phyloP scores from a whole-genome alignment of 2,797 vertebrate genomes.

The Thripadectes ignobilis region DNA sequence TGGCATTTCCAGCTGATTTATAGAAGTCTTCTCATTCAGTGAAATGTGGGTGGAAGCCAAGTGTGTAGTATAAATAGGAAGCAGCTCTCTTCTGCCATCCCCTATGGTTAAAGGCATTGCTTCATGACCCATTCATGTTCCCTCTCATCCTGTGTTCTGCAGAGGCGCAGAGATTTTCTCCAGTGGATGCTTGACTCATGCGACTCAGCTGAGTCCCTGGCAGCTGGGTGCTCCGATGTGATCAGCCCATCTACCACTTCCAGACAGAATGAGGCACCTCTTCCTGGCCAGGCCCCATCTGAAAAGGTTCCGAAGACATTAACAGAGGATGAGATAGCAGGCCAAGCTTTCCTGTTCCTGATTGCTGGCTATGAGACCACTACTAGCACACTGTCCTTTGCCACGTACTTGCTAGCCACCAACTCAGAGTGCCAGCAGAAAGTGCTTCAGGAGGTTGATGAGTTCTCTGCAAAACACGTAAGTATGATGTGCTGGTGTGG shows the following conservation, averaged over 20 bases:
- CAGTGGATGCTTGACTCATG: conserved; percentile 89
- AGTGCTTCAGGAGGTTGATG: conserved; percentile 86
- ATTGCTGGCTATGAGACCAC: conserved; percentile 91
- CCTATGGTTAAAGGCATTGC: background rate
- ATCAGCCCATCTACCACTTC: conserved; percentile 62
- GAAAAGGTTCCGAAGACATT: conserved; percentile 72
- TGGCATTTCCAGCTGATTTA: background rate
- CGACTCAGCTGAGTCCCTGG: conserved; percentile 25
- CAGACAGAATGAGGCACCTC: background rate
- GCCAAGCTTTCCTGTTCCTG: conserved; percentile 91
- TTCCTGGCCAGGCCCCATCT: background rate
- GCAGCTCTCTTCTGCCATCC: background rate
- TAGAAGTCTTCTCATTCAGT: accelerated
- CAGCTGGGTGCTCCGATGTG: conserved; percentile 74
- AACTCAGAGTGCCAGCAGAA: conserved; percentile 84
- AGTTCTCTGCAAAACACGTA: conserved; percentile 85
- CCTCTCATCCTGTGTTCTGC: background rate
- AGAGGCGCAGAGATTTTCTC: conserved; percentile 91
- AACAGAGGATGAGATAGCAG: conserved; percentile 89
- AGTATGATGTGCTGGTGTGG: conserved; percentile 61
- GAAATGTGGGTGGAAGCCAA: background rate
- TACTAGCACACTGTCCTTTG: conserved; percentile 87
- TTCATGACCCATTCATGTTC: background rate
- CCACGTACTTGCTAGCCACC: conserved; percentile 89
- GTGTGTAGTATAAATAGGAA: background rate